These are phyloP conservation scores for Alitta virens DNA, from an alignment of 2,888 invertebrate species.

Conservation along the genomic window DNA sequence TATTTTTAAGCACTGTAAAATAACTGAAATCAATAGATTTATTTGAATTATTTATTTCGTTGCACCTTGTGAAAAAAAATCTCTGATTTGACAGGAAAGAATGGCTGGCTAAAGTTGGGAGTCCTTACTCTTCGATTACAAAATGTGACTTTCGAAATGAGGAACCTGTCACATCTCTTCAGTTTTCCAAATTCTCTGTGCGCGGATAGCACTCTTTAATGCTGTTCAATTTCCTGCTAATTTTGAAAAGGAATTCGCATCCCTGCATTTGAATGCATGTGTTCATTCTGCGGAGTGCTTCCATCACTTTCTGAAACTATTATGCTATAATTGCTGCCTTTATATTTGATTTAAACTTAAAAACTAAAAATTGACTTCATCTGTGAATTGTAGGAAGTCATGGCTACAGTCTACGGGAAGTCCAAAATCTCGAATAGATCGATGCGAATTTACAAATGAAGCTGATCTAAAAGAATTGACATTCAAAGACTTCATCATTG, in stretches of 20 bases:
- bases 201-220: too few species aligned
- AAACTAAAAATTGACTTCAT: too few species aligned
- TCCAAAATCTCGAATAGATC: constrained; percentile 46
- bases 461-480: too few species aligned
- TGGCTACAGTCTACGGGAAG: constrained; percentile 49
- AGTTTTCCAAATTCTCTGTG: constrained; percentile 1
- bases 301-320: neutral
- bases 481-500: too few species aligned
- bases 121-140: constrained; percentile 6
- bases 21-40: neutral
- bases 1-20: neutral
- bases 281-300: too few species aligned
- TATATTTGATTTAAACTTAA: neutral
- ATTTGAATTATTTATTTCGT: neutral
- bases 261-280: too few species aligned
- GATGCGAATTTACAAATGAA: constrained; percentile 43
- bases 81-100: constrained; percentile 6
- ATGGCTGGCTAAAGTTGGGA: constrained; percentile 9
- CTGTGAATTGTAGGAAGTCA: constrained; percentile 32
- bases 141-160: constrained; percentile 7
- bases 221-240: too few species aligned
- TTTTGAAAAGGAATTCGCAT: too few species aligned
- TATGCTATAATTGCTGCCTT: neutral
- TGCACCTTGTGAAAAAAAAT: neutral
- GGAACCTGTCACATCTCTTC: neutral